A percentile compares a stretch with the other conserved stretches of the same genome.
These are phyloP conservation scores for Euschistus heros DNA, from an alignment of 1,140 invertebrate species.

Conservation along the genomic window DNA sequence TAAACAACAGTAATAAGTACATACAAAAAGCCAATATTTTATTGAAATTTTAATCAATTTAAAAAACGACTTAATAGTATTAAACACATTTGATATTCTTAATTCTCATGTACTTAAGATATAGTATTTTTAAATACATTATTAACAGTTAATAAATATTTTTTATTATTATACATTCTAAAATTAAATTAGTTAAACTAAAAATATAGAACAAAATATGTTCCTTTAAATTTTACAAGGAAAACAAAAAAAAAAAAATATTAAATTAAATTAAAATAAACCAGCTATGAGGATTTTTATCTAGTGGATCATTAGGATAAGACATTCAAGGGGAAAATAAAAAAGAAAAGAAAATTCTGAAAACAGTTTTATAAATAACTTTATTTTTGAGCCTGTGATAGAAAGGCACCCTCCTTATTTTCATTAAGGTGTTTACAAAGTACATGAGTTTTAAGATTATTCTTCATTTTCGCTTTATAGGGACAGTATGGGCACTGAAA, in stretches of 20 bases:
- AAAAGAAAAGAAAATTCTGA: background rate
- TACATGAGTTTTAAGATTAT: conserved; percentile 20
- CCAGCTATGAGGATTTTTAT: background rate
- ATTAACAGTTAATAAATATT: no score
- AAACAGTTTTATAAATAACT: background rate
- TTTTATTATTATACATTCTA: no score
- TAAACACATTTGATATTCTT: background rate
- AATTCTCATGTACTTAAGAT: background rate
- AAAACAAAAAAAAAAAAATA: no score
- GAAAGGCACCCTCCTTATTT: background rate
- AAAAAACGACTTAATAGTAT: background rate
- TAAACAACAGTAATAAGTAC: background rate
- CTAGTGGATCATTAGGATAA: background rate
- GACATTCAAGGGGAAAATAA: background rate
- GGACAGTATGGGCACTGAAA: conserved; percentile 35
- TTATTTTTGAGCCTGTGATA: background rate
- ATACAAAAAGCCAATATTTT: background rate
- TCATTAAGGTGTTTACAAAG: background rate
- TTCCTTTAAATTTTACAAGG: no score
- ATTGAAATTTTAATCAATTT: background rate
- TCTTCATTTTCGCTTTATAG: conserved; percentile 44
- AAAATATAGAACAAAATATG: no score
- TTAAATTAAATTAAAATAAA: no score
- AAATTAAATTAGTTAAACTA: no score
- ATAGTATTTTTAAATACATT: no score